Base-by-base conservation (phyloP, 2,113 vertebrate species). In the Oreochromis spilurus region DNA sequence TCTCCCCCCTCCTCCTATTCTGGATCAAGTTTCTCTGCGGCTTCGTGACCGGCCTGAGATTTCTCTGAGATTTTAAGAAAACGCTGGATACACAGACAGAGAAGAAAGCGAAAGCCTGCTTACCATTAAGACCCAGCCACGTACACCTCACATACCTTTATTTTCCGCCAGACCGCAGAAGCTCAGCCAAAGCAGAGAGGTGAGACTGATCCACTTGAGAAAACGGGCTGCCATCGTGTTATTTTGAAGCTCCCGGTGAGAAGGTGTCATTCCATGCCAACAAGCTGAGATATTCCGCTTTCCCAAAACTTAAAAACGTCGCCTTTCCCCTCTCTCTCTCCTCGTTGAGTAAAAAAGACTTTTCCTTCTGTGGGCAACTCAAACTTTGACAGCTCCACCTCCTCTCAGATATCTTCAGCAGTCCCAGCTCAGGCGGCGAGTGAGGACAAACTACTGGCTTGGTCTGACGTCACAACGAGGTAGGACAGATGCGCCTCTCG, bases 361-460 rank as follows among this genome's bases (percentile, higher is more conserved):
- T 91, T 87, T 82, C 58, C 78, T 75, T 77, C 86, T 80, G 77
- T 75, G 86, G 67, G 88, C 83, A 92, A 93, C 29, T 92, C 78
- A 90, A 94, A 95, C 94, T 96, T 89, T 95, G 96, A 96, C 96
- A 96, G 95, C 95, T 96, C 95, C 96, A 96, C 95, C 94, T 89
- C 89, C 72, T 62, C 84, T 43, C 81, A 40, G 72, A 86, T 84
- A 84, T 89, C 88, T 92, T 75, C 84, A 57, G n/a, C 80, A 88
- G 84, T 82, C 67, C 31, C 79, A 67, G 81, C 72, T 72, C 72
- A 12, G 31, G 26, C 53, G 29, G 72, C 7, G 34, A 40, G 55
- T 5, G 34, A 82, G 80, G 85, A 91, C 86, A 21, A 90, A 72
- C 92, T 12, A 13, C 87, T 82, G 89, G 81, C 83, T 62, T 83